Conservation (phyloP, 2,888 invertebrate species). For the Metacarcinus magister region DNA sequence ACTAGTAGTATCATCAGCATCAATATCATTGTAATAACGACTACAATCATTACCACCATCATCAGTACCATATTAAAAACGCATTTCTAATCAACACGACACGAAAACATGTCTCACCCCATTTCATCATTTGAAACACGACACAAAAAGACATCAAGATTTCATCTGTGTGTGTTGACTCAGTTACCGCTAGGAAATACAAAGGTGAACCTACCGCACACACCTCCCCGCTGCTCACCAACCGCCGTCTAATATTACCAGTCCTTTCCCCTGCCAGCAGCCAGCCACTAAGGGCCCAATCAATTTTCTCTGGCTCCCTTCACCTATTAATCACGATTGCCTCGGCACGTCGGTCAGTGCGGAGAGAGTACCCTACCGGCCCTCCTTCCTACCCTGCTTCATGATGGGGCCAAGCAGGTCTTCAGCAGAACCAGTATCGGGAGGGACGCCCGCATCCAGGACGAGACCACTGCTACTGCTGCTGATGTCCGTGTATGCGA, state of each 20-base stretch:
- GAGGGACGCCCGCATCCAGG: background rate
- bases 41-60: no score
- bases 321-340: constrained; percentile 36
- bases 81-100: no score
- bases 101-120: no score
- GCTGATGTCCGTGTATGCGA: background rate
- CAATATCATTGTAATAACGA: no score
- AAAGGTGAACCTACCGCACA: background rate
- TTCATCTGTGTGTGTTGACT: no score
- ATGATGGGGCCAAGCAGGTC: background rate
- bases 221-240: background rate
- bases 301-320: background rate
- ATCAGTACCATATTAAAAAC: no score
- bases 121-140: no score
- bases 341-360: background rate
- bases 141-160: no score
- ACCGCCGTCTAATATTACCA: background rate
- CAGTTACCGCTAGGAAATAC: no score
- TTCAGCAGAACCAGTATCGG: background rate
- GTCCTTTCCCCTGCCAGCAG: background rate
- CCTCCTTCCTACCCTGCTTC: no score
- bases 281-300: background rate
- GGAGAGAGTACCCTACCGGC: background rate
- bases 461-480: background rate
- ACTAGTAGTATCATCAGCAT: no score